phyloP scores from a whole-genome alignment of 2,888 invertebrate genomes.

The Leptinotarsa peninsularis region DNA sequence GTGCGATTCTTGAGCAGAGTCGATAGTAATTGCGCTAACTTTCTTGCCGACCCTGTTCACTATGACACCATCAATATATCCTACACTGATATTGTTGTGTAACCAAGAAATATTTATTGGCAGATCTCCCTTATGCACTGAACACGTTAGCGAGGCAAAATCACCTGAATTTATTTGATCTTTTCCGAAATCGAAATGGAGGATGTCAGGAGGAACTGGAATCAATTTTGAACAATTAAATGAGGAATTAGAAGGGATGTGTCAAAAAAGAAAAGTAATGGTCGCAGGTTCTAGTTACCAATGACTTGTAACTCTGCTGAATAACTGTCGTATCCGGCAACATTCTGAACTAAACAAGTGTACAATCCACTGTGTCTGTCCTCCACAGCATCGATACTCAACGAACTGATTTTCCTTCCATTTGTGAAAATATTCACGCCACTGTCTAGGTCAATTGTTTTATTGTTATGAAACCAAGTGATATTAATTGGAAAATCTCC shows the following conservation, averaged over 20 bases:
- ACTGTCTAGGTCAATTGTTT: constrained; percentile 57
- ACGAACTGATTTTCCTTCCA: constrained; percentile 49
- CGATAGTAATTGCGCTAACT: constrained; percentile 77
- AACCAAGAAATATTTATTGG: constrained; percentile 81
- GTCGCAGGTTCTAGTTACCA: constrained; percentile 43
- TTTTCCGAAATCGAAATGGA: constrained; percentile 65
- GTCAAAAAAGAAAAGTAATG: constrained; percentile 1
- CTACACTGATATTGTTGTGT: constrained; percentile 73
- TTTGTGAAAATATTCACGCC: constrained; percentile 59
- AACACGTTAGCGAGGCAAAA: constrained; percentile 76
- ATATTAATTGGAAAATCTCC: constrained; percentile 81
- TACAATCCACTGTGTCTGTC: constrained; percentile 74
- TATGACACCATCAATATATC: constrained; percentile 53
- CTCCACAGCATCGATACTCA: constrained; percentile 66
- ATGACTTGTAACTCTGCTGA: constrained; percentile 65
- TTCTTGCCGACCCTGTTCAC: constrained; percentile 66
- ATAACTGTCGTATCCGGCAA: constrained; percentile 70
- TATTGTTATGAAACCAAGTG: constrained; percentile 62
- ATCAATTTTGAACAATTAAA: not conserved
- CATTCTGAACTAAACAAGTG: constrained; percentile 73
- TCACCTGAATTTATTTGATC: constrained; percentile 78
- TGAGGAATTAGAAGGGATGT: not conserved
- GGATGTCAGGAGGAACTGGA: constrained; percentile 20
- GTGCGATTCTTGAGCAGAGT: constrained; percentile 77
- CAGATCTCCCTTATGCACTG: constrained; percentile 79